These are phyloP conservation scores for Aplochiton taeniatus DNA, from an alignment of 2,797 vertebrate species.

Conservation along the genomic window DNA sequence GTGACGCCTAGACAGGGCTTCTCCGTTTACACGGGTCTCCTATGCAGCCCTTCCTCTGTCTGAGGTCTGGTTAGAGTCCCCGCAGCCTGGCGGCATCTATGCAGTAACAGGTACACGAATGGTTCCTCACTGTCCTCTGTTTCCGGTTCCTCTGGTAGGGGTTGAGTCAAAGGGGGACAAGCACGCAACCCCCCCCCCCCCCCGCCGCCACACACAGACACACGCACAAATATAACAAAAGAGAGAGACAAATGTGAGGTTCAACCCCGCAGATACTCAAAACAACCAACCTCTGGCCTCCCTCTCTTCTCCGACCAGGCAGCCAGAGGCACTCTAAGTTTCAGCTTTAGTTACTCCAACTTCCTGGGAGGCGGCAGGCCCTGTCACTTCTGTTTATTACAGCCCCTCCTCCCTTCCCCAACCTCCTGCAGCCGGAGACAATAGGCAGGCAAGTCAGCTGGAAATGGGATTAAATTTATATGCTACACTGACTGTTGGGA, in stretches of 20 bases:
- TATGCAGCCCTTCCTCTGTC: too few species aligned
- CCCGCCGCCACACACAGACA: not conserved
- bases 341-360: constrained; percentile 27
- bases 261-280: constrained; percentile 13
- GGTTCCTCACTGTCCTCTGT: constrained; percentile 90
- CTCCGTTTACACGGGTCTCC: too few species aligned
- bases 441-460: constrained; percentile 28
- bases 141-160: constrained; percentile 75
- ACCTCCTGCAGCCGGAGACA: constrained; percentile 7
- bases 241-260: not conserved
- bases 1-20: too few species aligned
- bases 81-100: too few species aligned
- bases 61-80: too few species aligned
- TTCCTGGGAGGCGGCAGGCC: constrained; percentile 11
- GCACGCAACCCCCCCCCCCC: constrained; percentile 2
- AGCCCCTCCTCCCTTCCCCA: constrained; percentile 3
- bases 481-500: constrained; percentile 4
- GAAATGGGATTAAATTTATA: constrained; percentile 41
- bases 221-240: not conserved
- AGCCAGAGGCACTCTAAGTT: constrained; percentile 23
- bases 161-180: not conserved
- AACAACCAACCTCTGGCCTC: not conserved
- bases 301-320: not conserved
- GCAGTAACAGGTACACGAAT: too few species aligned
- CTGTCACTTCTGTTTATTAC: constrained; percentile 23